Conservation (phyloP, 1,140 invertebrate genomes). For the Drosophila leontia region DNA sequence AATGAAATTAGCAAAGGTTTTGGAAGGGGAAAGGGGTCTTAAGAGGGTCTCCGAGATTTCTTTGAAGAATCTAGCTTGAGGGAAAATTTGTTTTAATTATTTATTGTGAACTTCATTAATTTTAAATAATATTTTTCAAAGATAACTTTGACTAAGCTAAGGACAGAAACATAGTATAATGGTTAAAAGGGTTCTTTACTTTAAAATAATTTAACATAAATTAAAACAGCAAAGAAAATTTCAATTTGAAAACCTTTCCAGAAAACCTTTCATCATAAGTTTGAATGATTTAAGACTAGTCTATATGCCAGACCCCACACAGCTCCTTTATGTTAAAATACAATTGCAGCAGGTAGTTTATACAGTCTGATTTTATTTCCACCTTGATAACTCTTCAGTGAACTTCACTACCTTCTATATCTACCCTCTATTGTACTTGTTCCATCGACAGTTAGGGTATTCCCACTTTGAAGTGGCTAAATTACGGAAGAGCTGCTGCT, state of each 20-base stretch:
- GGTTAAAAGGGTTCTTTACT: too few relatives aligned
- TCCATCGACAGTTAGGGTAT: slow-evolving; percentile 12
- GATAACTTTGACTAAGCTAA: neutral
- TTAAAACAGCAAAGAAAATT: neutral
- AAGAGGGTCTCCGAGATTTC: neutral
- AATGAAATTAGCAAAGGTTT: slow-evolving; percentile 11
- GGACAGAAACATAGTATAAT: too few relatives aligned
- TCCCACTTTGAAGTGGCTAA: neutral
- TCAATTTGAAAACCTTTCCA: neutral
- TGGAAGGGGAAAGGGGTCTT: too few relatives aligned
- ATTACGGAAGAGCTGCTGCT: slow-evolving; percentile 7
- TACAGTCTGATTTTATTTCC: neutral
- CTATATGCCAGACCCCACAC: neutral
- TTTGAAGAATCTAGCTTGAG: neutral
- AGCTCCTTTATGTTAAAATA: neutral
- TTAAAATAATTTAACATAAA: too few relatives aligned
- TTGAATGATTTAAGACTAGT: neutral
- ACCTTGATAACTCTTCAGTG: too few relatives aligned
- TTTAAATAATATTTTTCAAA: neutral
- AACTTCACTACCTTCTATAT: neutral
- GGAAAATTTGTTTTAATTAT: neutral
- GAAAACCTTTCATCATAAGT: neutral
- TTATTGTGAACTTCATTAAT: neutral
- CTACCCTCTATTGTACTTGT: neutral
- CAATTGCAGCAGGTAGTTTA: neutral